Evolutionary conservation across 1,140 invertebrate species (phyloP).

Genomic region (Drosophila quadrilineata): DNA sequence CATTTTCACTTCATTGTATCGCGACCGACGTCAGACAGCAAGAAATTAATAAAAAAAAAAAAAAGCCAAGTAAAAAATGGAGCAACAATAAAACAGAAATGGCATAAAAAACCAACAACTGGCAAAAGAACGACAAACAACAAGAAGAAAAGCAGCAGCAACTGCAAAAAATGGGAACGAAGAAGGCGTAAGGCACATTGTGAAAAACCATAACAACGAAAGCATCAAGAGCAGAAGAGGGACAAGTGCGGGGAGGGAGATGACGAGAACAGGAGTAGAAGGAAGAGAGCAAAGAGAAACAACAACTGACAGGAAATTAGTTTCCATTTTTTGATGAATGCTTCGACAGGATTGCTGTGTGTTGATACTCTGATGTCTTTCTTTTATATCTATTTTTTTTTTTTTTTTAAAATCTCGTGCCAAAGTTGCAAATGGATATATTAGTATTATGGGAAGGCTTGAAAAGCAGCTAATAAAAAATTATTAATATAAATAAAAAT

Average conservation of each 20-base stretch:
- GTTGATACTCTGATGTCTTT: slow-evolving; percentile 51
- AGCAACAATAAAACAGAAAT: slow-evolving; percentile 74
- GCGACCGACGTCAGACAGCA: slow-evolving; percentile 71
- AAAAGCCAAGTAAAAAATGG: slow-evolving; percentile 72
- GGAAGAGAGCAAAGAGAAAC: too few relatives aligned
- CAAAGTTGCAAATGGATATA: too few relatives aligned
- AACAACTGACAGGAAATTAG: slow-evolving; percentile 81
- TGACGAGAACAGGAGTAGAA: slow-evolving; percentile 34
- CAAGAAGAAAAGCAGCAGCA: slow-evolving; percentile 28
- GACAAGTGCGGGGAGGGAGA: background rate
- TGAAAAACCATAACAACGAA: slow-evolving; percentile 42
- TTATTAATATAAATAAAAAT: too few relatives aligned
- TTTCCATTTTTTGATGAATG: slow-evolving; percentile 81
- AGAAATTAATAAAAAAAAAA: slow-evolving; percentile 77
- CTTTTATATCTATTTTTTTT: too few relatives aligned
- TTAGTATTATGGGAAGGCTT: too few relatives aligned
- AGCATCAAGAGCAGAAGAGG: background rate
- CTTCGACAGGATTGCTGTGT: slow-evolving; percentile 80
- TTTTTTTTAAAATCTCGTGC: too few relatives aligned
- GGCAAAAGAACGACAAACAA: slow-evolving; percentile 5
- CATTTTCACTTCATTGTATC: slow-evolving; percentile 78
- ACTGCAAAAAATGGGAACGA: slow-evolving; percentile 45
- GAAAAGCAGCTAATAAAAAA: too few relatives aligned
- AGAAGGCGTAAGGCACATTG: slow-evolving; percentile 70
- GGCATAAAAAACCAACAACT: slow-evolving; percentile 34